These are phyloP conservation scores for Danio choprae DNA, from an alignment of 2,797 vertebrate species.

Conservation along the genomic window DNA sequence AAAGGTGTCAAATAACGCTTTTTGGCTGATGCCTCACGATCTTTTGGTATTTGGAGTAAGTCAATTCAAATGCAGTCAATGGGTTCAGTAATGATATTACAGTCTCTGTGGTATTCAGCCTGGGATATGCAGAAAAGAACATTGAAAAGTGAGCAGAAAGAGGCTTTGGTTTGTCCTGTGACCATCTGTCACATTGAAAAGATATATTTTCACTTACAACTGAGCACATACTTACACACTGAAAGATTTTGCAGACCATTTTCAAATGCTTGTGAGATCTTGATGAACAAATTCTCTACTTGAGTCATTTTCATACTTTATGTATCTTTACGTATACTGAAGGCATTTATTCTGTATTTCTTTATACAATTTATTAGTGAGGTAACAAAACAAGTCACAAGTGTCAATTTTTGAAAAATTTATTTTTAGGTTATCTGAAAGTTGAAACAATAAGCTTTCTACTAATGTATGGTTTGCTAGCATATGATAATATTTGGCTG, in stretches of 20 bases:
- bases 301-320: conserved; percentile 11
- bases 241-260: not conserved
- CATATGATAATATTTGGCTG: too few relatives aligned
- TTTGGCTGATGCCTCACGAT: conserved; percentile 46
- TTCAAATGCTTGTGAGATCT: not conserved
- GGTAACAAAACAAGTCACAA: too few relatives aligned
- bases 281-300: not conserved
- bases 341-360: too few relatives aligned
- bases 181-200: conserved; percentile 15
- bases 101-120: conserved; percentile 16
- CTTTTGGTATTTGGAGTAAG: conserved; percentile 19
- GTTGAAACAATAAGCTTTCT: too few relatives aligned
- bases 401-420: too few relatives aligned
- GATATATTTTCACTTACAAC: not conserved
- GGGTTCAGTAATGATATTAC: conserved; percentile 29
- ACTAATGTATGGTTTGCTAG: too few relatives aligned
- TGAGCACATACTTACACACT: not conserved
- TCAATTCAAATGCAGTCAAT: conserved; percentile 44
- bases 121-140: conserved; percentile 16
- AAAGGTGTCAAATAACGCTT: conserved; percentile 49
- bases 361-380: too few relatives aligned
- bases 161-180: conserved; percentile 31
- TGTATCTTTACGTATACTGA: too few relatives aligned
- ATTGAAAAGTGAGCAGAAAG: not conserved
- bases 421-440: too few relatives aligned